These are phyloP conservation scores for Eupeodes latifasciatus DNA, from an alignment of 2,888 invertebrate species.

Conservation along the genomic window DNA sequence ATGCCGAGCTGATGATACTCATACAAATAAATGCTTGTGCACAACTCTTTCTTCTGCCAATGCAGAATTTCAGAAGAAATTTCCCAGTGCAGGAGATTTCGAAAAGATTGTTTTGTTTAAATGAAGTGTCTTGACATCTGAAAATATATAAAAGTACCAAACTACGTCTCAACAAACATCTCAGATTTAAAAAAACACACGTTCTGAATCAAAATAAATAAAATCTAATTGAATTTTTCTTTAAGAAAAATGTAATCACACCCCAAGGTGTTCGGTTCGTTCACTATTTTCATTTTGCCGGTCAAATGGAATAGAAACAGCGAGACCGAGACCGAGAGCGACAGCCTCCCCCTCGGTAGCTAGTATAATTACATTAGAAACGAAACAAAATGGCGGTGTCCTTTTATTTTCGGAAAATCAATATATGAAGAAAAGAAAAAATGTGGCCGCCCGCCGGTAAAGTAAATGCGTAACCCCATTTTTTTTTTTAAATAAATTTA, in stretches of 20 bases:
- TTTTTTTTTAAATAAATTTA: not conserved
- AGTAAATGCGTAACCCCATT: slow-evolving; percentile 61
- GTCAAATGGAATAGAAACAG: slow-evolving; percentile 43
- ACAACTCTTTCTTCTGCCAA: too few relatives aligned
- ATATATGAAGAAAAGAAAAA: slow-evolving; percentile 77
- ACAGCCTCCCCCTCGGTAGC: slow-evolving; percentile 28
- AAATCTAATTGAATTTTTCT: not conserved
- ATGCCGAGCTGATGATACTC: too few relatives aligned
- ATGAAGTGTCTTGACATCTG: too few relatives aligned
- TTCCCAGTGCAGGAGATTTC: too few relatives aligned
- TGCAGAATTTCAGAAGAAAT: too few relatives aligned
- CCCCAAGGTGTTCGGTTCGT: slow-evolving; percentile 64
- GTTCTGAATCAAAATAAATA: too few relatives aligned
- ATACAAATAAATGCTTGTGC: too few relatives aligned
- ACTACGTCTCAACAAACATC: too few relatives aligned
- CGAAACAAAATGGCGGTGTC: slow-evolving; percentile 82
- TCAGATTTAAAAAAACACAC: too few relatives aligned
- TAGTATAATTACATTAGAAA: slow-evolving; percentile 72
- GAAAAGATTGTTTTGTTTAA: too few relatives aligned
- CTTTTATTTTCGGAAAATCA: slow-evolving; percentile 80
- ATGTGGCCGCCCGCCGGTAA: slow-evolving; percentile 77
- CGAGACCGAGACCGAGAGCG: too few relatives aligned
- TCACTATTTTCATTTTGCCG: slow-evolving; percentile 69
- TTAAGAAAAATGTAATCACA: slow-evolving; percentile 51
- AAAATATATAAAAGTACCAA: too few relatives aligned